Percentiles rank a stretch among this genome's conserved stretches.
These are phyloP conservation scores for Holothuria leucospilota DNA, from an alignment of 53 echinoderm and acorn worm genomes.

Conservation along the genomic window DNA sequence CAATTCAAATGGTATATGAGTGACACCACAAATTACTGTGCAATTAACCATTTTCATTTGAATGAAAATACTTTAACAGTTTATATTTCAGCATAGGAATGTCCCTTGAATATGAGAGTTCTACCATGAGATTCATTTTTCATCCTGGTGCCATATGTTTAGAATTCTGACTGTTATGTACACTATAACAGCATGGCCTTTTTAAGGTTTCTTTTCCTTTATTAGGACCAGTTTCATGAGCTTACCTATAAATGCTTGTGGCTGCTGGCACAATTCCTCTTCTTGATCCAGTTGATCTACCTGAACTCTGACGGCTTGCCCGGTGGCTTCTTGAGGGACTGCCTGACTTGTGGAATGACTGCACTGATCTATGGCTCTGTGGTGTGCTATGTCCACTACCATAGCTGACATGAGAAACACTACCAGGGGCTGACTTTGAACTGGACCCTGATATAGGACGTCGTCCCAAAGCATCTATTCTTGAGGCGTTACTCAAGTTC, in stretches of 20 bases:
- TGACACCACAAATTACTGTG: too few relatives aligned
- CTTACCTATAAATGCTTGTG: conserved; percentile 33
- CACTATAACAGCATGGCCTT: too few relatives aligned
- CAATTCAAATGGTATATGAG: too few relatives aligned
- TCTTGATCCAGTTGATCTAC: conserved; percentile 8
- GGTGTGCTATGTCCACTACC: conserved; percentile 16
- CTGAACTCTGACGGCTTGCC: conserved; percentile 9
- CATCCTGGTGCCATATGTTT: too few relatives aligned
- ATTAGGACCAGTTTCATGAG: too few relatives aligned
- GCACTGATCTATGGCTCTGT: neutral
- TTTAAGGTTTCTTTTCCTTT: too few relatives aligned
- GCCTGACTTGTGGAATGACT: neutral
- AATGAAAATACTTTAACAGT: too few relatives aligned
- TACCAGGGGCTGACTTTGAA: conserved; percentile 16
- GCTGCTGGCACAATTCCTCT: conserved; percentile 20
- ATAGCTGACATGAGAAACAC: conserved; percentile 4
- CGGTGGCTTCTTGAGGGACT: neutral
- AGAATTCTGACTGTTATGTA: too few relatives aligned
- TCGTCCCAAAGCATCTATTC: neutral
- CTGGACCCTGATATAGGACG: conserved; percentile 19
- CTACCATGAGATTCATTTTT: too few relatives aligned
- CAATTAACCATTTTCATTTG: too few relatives aligned
- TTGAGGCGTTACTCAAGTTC: conserved; percentile 10
- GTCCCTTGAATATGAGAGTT: too few relatives aligned
- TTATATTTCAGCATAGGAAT: too few relatives aligned